Evolutionary conservation across 1,140 invertebrate genomes (phyloP), one percentile per base, ranked within the genome.

Genomic region (Neodiprion virginianus): DNA sequence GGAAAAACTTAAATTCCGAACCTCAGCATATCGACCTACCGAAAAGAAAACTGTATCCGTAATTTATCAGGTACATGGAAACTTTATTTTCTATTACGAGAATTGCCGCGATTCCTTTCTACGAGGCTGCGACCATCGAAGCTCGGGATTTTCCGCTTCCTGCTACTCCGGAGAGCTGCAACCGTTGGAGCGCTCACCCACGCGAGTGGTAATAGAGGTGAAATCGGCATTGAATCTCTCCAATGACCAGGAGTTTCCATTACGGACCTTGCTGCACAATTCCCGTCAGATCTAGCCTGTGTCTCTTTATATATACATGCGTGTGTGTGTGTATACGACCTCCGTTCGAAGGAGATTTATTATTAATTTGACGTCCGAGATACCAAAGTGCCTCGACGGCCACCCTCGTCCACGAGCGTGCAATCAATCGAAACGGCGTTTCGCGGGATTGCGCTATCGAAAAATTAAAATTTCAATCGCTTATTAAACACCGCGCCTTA

Each of bases 31-130:
- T 61, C 53, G 53, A 61, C 5, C n/a, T 61, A 61, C 53, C 53
- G 11, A 12, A 8, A 61, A 8, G 53, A 61, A 61, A 61, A 61
- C 4, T 61, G 11, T 40, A 40, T 40, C 28, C 28, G 28, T 40
- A 61, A 14, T 61, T 12, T 8, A 61, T 11, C 53, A 61, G 3
- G 28, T 40, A 40, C 28, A 40, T 40, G 28, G 28, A 8, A 61
- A 61, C 53, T 61, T 61, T 61, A 61, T 61, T 61, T 61, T 61
- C 53, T 61, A 8, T 61, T 61, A 61, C n/a, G 53, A 61, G 53
- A 61, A 61, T 14, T 14, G 53, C 53, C n/a, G 53, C 53, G 53
- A 14, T 61, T 61, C 53, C 53, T 61, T 61, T 61, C 53, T 40
- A 40, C 28, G 28, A 40, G 28, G 28, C 28, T 5, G 28, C 5